phyloP scores from a whole-genome alignment of 1,140 invertebrate genomes.

The fruit fly (Drosophila melanogaster) region Release_6_plus_ISO1_MT NT_037436.4:21863501-21864000 shows the following conservation, averaged over 20 bases:
- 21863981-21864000: constrained; percentile 55
- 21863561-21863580: constrained; percentile 40
- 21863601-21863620: constrained; percentile 80
- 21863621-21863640: constrained; percentile 48
- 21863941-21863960: constrained; percentile 34
- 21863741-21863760: constrained; percentile 7
- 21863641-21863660: constrained; percentile 21
- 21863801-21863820: constrained; percentile 75
- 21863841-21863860: constrained; percentile 47
- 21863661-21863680: constrained; percentile 81
- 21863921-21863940: constrained; percentile 21
- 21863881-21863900: constrained; percentile 50
- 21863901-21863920: constrained; percentile 15
- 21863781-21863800: constrained; percentile 40
- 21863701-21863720: constrained; percentile 79
- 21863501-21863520: background rate
- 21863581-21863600: constrained; percentile 54
- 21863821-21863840: constrained; percentile 56
- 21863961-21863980: constrained; percentile 37
- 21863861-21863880: constrained; percentile 73
- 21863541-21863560: constrained; percentile 64
- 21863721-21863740: constrained; percentile 70
- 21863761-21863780: constrained; percentile 36
- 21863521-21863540: constrained; percentile 38
- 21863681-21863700: constrained; percentile 82